Evolutionary conservation across 2,797 vertebrate genomes (phyloP).

Genomic region (Natrix natrix): DNA sequence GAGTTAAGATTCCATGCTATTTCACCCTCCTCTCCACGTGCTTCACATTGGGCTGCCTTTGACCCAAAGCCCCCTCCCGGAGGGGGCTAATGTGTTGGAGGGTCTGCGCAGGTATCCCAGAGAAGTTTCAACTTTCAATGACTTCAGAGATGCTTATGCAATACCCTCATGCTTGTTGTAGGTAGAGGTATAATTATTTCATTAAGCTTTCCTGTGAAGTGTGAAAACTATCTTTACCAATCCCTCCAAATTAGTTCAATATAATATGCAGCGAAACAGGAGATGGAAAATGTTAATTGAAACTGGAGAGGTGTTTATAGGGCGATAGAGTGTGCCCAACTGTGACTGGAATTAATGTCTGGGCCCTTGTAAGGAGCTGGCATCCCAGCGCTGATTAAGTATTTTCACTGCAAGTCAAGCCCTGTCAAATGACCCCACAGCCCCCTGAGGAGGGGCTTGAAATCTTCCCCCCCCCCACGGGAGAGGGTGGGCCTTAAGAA

Average conservation of each 20-base stretch:
- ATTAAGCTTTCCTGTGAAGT: conserved; percentile 82
- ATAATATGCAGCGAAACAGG: conserved; percentile 75
- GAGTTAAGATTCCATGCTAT: not conserved
- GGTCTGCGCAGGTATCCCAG: not conserved
- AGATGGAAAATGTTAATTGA: conserved; percentile 79
- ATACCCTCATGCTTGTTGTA: conserved; percentile 75
- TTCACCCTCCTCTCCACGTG: not conserved
- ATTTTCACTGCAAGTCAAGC: conserved; percentile 48
- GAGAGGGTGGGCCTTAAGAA: not conserved
- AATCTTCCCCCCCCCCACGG: not conserved
- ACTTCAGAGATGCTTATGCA: conserved; percentile 68
- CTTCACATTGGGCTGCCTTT: not conserved
- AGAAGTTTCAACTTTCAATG: conserved; percentile 58
- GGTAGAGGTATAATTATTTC: conserved; percentile 79
- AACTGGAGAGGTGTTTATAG: conserved; percentile 79
- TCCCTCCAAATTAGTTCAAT: conserved; percentile 79
- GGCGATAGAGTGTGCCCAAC: conserved; percentile 72
- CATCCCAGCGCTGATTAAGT: conserved; percentile 62
- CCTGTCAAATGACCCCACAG: not conserved
- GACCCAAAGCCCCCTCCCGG: not conserved
- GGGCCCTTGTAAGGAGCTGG: conserved; percentile 61
- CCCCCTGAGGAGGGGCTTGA: not conserved
- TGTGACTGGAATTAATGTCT: conserved; percentile 77
- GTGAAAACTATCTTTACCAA: conserved; percentile 81
- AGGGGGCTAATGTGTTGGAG: not conserved